Percentiles rank a stretch among this genome's conserved stretches.
These are phyloP conservation scores for Cheilosia soror DNA, from an alignment of 2,888 invertebrate species.

Conservation along the genomic window DNA sequence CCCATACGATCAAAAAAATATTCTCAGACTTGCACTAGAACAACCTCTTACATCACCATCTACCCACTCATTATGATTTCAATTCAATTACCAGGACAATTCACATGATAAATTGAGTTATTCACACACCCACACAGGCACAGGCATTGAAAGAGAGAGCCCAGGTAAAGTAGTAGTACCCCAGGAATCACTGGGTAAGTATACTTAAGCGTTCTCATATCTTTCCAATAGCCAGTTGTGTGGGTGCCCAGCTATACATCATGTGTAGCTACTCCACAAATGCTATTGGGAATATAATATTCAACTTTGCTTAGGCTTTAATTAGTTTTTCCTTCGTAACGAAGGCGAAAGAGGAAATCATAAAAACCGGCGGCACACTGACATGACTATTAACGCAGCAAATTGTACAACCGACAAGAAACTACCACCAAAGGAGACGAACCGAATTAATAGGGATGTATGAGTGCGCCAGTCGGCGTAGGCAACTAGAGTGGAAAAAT, in stretches of 20 bases:
- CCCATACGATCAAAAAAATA: background rate
- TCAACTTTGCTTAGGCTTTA: constrained; percentile 28
- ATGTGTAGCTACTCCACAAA: background rate
- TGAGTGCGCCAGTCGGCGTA: background rate
- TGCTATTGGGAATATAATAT: constrained; percentile 10
- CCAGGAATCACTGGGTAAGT: background rate
- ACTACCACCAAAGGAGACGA: constrained; percentile 1
- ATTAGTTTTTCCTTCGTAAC: constrained; percentile 32
- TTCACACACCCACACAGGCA: constrained; percentile 19
- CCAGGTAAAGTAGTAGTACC: background rate
- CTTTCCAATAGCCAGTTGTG: constrained; percentile 2
- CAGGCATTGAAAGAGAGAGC: background rate
- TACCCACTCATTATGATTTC: constrained; percentile 34
- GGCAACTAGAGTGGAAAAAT: background rate
- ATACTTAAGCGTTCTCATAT: background rate
- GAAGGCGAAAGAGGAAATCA: background rate
- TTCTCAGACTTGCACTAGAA: background rate
- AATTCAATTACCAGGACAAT: constrained; percentile 50
- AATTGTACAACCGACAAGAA: constrained; percentile 8
- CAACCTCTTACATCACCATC: constrained; percentile 5
- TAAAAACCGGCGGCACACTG: background rate
- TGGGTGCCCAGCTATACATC: background rate
- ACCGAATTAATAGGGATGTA: constrained; percentile 31
- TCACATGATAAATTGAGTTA: constrained; percentile 48
- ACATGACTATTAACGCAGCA: constrained; percentile 9